Percentiles rank a stretch among this genome's conserved stretches.
Evolutionary conservation across 2,113 vertebrate genomes (phyloP).

Genomic region (Cichladusa arquata): DNA sequence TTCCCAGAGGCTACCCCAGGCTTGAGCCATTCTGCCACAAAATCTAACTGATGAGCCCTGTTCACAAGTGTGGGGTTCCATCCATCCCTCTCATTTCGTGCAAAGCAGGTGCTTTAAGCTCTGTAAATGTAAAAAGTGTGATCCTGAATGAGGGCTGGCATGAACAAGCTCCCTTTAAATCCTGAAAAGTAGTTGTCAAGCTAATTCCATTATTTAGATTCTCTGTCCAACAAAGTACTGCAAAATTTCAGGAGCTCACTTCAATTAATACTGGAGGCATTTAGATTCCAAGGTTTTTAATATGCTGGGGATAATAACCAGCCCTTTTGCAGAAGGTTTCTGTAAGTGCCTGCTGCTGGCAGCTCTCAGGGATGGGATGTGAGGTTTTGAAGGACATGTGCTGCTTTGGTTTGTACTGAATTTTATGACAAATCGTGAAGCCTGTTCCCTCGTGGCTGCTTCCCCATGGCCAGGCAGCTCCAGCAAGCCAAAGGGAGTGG

Average conservation of each 20-base stretch:
- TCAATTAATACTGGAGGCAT: neutral
- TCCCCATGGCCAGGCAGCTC: neutral
- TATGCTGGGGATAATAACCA: neutral
- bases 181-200: neutral
- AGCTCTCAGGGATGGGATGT: neutral
- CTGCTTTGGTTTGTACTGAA: neutral
- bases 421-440: neutral
- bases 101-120: neutral
- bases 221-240: neutral
- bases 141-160: neutral
- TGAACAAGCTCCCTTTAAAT: neutral
- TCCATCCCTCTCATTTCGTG: neutral
- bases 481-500: neutral
- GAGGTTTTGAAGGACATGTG: neutral
- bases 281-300: neutral
- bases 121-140: neutral
- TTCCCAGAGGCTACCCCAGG: neutral
- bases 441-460: neutral
- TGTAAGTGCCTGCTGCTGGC: neutral
- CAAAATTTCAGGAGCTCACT: neutral
- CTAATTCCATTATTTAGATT: neutral
- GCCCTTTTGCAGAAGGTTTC: neutral
- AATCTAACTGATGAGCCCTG: rapidly evolving
- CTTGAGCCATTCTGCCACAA: neutral
- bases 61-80: neutral